Evolutionary conservation across 2,888 invertebrate genomes (phyloP).

Genomic region (Melieria picta): DNA sequence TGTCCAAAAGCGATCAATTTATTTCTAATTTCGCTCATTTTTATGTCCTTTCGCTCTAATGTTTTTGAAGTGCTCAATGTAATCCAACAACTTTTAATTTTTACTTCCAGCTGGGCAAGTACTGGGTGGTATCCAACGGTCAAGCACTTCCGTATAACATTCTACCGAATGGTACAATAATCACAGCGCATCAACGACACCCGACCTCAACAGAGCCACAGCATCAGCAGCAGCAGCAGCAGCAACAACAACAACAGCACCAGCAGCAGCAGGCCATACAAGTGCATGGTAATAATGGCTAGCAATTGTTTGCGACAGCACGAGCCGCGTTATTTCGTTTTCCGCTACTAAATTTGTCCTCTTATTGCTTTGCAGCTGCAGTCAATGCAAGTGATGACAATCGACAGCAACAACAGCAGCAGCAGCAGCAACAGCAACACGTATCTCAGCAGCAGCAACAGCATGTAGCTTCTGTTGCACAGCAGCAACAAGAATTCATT

Average conservation of each 20-base stretch:
- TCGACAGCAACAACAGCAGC: constrained; percentile 51
- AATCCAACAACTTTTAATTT: background rate
- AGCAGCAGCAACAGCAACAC: constrained; percentile 42
- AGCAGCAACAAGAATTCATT: constrained; percentile 46
- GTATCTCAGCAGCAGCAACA: constrained; percentile 42
- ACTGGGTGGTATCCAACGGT: constrained; percentile 85
- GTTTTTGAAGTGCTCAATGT: too few relatives aligned
- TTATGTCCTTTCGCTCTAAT: background rate
- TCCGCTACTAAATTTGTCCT: background rate
- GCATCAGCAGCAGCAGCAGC: constrained; percentile 37
- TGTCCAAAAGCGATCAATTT: too few relatives aligned
- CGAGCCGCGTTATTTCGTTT: background rate
- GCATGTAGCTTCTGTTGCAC: background rate
- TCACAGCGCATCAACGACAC: constrained; percentile 48
- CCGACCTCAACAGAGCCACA: constrained; percentile 43
- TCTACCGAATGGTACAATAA: constrained; percentile 54
- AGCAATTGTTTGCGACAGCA: background rate
- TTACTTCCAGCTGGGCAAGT: constrained; percentile 73
- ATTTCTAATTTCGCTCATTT: background rate
- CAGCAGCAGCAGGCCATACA: constrained; percentile 42
- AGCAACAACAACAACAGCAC: constrained; percentile 39
- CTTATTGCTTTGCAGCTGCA: constrained; percentile 25
- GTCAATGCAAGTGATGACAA: constrained; percentile 52
- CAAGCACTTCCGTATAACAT: constrained; percentile 66
- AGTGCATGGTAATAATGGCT: constrained; percentile 41